Evolutionary conservation across 2,113 vertebrate species (phyloP).

Genomic region (Prietella phreatophila): DNA sequence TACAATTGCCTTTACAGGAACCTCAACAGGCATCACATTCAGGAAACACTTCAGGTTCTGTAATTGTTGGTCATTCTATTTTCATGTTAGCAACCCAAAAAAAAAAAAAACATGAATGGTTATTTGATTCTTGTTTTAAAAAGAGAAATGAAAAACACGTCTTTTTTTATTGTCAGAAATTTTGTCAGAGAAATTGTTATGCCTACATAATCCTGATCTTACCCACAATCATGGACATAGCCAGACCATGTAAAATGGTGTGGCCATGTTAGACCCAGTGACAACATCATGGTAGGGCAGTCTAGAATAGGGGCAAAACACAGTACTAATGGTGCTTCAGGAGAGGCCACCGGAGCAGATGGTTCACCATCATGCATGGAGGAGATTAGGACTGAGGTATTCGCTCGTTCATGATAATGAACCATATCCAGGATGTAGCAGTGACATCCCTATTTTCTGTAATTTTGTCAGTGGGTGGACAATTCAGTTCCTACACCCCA

Average conservation of each 20-base stretch:
- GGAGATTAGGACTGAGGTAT: constrained; percentile 5
- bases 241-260: background rate
- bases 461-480: background rate
- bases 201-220: background rate
- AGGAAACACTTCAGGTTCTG: background rate
- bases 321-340: background rate
- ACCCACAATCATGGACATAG: background rate
- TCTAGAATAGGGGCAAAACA: background rate
- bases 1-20: background rate
- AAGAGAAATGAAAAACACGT: background rate
- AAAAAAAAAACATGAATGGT: background rate
- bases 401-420: background rate
- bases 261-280: background rate
- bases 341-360: constrained; percentile 21
- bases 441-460: background rate
- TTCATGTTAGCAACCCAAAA: background rate
- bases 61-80: background rate
- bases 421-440: background rate
- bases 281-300: background rate
- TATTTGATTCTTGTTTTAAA: background rate
- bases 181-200: background rate
- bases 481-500: background rate
- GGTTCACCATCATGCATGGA: background rate
- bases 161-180: background rate
- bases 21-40: background rate